phyloP scores from a whole-genome alignment of 2,113 vertebrate species.

The Sigmodon hispidus region DNA sequence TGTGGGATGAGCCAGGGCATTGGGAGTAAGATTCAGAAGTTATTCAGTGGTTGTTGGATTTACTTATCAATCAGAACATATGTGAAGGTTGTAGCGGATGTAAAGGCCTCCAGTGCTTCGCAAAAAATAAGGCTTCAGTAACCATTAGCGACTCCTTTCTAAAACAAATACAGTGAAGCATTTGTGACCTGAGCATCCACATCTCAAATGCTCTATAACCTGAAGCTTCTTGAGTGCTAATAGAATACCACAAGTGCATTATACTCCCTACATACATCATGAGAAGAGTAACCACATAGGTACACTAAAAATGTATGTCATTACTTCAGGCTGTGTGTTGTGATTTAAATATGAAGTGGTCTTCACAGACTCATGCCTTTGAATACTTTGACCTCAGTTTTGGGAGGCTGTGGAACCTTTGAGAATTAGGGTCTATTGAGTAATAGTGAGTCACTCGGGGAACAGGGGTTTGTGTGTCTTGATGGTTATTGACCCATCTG shows the following conservation, averaged over 20 bases:
- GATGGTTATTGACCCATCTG: too few species aligned
- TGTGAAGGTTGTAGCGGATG: neutral
- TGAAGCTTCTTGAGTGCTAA: neutral
- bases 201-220: neutral
- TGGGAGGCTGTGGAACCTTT: neutral
- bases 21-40: slow-evolving; percentile 1
- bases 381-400: neutral
- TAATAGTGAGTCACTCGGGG: neutral
- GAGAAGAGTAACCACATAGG: too few species aligned
- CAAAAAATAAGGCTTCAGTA: neutral
- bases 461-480: neutral
- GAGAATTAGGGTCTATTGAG: too few species aligned
- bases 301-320: neutral
- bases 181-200: neutral
- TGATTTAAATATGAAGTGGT: neutral
- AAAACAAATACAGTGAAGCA: neutral
- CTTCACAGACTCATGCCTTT: neutral
- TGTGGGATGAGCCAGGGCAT: neutral
- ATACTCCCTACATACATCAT: neutral
- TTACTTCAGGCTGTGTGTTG: neutral
- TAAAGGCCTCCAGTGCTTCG: neutral
- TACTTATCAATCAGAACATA: neutral
- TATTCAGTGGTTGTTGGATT: neutral
- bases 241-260: neutral
- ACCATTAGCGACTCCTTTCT: neutral